These are phyloP conservation scores for Lobophora halterata DNA, from an alignment of 2,888 invertebrate species.

Conservation along the genomic window DNA sequence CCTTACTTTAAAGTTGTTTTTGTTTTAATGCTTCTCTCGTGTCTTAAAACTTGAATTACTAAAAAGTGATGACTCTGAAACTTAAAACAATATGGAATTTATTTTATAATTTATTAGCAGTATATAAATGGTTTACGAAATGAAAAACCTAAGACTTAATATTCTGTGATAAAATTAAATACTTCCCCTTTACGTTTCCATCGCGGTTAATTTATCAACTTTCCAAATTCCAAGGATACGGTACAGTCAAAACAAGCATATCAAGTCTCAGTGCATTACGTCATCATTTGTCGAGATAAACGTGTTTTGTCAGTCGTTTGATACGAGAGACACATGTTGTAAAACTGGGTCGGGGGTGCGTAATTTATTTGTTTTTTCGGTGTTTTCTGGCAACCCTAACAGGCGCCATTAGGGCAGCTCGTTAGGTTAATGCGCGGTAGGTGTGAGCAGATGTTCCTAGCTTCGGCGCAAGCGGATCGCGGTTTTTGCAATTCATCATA, in stretches of 20 bases:
- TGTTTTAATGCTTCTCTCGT: too few relatives aligned
- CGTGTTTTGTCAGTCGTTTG: constrained; percentile 63
- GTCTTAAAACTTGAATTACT: too few relatives aligned
- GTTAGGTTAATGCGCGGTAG: constrained; percentile 75
- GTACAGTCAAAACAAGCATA: constrained; percentile 33
- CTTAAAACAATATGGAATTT: too few relatives aligned
- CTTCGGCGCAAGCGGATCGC: constrained; percentile 41
- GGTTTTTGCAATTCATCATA: constrained; percentile 72
- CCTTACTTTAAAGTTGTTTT: constrained; percentile 3
- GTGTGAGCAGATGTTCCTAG: constrained; percentile 68
- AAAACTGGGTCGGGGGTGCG: constrained; percentile 54
- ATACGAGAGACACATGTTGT: constrained; percentile 61
- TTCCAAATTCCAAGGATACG: constrained; percentile 37
- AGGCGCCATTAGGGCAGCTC: constrained; percentile 74
- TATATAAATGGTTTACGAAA: too few relatives aligned
- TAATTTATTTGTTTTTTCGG: constrained; percentile 75
- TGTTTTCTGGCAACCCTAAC: constrained; percentile 59
- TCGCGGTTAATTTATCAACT: constrained; percentile 29
- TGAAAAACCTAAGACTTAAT: too few relatives aligned
- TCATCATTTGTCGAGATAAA: constrained; percentile 58
- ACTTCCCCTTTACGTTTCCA: too few relatives aligned
- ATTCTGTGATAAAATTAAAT: too few relatives aligned
- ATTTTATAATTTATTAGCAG: too few relatives aligned
- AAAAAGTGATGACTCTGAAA: too few relatives aligned
- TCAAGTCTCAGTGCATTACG: constrained; percentile 42